Conservation (phyloP, 2,797 vertebrate genomes). For the Rhincodon typus region DNA sequence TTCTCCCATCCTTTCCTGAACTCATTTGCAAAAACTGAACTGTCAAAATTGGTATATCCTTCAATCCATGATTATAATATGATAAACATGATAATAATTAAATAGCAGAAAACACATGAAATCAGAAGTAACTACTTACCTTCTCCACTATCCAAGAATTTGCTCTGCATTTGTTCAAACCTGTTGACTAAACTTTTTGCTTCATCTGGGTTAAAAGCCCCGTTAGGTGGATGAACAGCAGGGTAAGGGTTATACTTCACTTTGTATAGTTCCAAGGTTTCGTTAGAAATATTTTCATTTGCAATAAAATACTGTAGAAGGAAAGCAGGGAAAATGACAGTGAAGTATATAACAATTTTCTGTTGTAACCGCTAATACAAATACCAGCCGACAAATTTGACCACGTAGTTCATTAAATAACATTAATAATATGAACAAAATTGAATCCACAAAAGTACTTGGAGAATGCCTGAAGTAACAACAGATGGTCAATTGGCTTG, state of each 20-base stretch:
- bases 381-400: not conserved
- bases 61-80: not conserved
- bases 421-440: not conserved
- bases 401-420: not conserved
- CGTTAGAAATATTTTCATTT: constrained; percentile 49
- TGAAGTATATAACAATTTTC: not conserved
- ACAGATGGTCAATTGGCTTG: not conserved
- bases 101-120: not conserved
- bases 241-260: constrained; percentile 73
- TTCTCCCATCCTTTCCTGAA: not conserved
- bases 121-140: constrained; percentile 54
- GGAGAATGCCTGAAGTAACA: not conserved
- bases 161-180: constrained; percentile 73
- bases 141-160: constrained; percentile 73
- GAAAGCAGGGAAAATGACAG: not conserved
- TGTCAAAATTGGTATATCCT: not conserved
- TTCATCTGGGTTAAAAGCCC: constrained; percentile 55
- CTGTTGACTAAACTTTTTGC: constrained; percentile 53
- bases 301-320: constrained; percentile 52
- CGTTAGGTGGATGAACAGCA: constrained; percentile 55
- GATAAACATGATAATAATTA: not conserved
- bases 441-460: not conserved
- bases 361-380: not conserved
- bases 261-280: constrained; percentile 58
- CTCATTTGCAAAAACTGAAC: not conserved